Evolutionary conservation across 2,797 vertebrate genomes (phyloP), one percentile per base, ranked within the genome.

Genomic region (Melopsittacus undulatus): DNA sequence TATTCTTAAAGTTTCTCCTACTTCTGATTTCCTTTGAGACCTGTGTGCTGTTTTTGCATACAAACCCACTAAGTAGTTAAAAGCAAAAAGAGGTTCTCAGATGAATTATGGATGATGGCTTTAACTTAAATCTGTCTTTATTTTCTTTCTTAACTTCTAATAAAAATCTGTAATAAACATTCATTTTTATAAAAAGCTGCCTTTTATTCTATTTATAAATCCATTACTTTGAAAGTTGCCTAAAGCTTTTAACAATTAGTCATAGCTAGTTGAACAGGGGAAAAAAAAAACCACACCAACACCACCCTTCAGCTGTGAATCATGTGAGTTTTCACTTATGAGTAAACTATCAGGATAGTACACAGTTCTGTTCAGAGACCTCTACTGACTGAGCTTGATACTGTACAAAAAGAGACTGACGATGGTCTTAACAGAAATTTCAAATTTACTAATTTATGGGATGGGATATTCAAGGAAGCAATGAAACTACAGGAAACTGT

Each of bases 271-370:
- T 61, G n/a, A 92, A 83, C 7, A 56, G 29, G 27, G 29, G 26
- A 13, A 24, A 40, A 48, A 81, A 84, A 57, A 4, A 0, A 0
- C 3, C 7, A 8, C 19, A 8, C 19, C 24, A 70, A 5, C 5
- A 36, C 10, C 32, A 38, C 0, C 1, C 2, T 51, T 62, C 27
- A 30, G 4, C 8, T 68, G 17, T 52, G 40, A 82, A 61, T 76
- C 10, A 10, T 23, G 19, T 7, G 13, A 4, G 7, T 36, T 94
- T 91, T 84, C 3, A 2, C 21, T 64, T 48, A 40, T 9, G 23
- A 26, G 29, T 40, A 46, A 56, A 22, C 3, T n/a, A 20, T n/a
- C 21, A 74, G 27, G 11, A 36, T 42, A 94, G 36, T 26, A 64
- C 42, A 51, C 9, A 15, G 48, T 36, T 45, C 16, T 5, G 0